Conservation (phyloP, 2,113 vertebrate genomes). For the Callithrix jacchus region DNA sequence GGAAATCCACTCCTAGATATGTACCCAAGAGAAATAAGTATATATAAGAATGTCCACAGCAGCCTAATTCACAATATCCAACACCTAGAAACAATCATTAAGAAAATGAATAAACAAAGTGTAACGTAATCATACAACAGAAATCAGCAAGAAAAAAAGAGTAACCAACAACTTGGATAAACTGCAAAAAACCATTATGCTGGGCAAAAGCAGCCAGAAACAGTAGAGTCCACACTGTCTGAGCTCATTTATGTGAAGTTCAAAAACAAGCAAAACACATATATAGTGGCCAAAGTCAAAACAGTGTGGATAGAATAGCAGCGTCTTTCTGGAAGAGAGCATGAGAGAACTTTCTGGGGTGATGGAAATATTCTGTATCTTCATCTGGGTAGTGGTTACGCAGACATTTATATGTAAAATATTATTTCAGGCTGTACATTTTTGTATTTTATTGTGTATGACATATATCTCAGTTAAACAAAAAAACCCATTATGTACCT, state of each 20-base stretch:
- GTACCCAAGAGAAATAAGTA: slow-evolving; percentile 16
- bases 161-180: slow-evolving; percentile 22
- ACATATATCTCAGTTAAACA: background rate
- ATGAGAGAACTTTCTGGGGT: background rate
- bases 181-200: background rate
- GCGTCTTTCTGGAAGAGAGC: background rate
- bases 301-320: background rate
- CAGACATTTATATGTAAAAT: background rate
- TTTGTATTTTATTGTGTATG: background rate
- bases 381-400: background rate
- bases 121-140: background rate
- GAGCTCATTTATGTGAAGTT: background rate
- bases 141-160: background rate
- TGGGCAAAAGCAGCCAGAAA: background rate
- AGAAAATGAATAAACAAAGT: background rate
- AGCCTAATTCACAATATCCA: slow-evolving; percentile 12
- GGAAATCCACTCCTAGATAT: slow-evolving; percentile 19
- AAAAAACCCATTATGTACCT: background rate
- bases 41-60: background rate
- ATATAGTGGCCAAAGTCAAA: background rate
- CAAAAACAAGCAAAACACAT: background rate
- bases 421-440: background rate
- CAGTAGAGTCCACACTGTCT: background rate
- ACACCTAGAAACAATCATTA: background rate
- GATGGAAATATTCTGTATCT: background rate